A percentile compares a stretch with the other conserved stretches of the same genome.
Conservation (phyloP, 2,113 vertebrate species). For the Machaerirhynchus nigripectus region DNA sequence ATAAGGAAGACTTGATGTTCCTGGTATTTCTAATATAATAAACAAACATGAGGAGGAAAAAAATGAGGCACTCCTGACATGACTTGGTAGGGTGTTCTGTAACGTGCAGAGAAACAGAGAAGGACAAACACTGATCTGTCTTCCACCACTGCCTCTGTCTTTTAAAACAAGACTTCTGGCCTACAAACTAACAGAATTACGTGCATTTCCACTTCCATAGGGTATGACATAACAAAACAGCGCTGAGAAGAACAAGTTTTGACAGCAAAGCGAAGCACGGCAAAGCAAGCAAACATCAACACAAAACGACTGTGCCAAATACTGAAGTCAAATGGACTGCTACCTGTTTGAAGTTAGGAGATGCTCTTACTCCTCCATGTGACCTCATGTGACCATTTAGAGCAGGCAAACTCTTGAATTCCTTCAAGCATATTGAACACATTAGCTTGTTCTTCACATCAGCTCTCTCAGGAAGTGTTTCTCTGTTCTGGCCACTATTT, state of each 20-base stretch:
- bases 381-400: conserved; percentile 91
- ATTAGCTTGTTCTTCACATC: conserved; percentile 78
- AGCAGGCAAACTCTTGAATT: conserved; percentile 88
- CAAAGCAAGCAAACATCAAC: conserved; percentile 71
- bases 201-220: background rate
- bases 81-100: background rate
- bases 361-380: conserved; percentile 81
- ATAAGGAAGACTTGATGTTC: conserved; percentile 35
- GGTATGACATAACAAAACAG: background rate
- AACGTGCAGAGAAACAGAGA: background rate
- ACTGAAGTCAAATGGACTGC: background rate
- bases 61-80: background rate
- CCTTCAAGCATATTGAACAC: conserved; percentile 85
- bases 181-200: background rate
- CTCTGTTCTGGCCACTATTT: conserved; percentile 69
- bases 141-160: background rate
- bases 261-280: conserved; percentile 57
- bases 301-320: background rate
- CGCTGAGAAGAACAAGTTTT: background rate
- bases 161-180: background rate
- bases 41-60: background rate
- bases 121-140: background rate
- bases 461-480: conserved; percentile 68
- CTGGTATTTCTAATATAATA: conserved; percentile 34
- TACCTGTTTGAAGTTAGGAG: conserved; percentile 80